phyloP scores from a whole-genome alignment of 2,888 invertebrate species.

The Spodoptera picta region DNA sequence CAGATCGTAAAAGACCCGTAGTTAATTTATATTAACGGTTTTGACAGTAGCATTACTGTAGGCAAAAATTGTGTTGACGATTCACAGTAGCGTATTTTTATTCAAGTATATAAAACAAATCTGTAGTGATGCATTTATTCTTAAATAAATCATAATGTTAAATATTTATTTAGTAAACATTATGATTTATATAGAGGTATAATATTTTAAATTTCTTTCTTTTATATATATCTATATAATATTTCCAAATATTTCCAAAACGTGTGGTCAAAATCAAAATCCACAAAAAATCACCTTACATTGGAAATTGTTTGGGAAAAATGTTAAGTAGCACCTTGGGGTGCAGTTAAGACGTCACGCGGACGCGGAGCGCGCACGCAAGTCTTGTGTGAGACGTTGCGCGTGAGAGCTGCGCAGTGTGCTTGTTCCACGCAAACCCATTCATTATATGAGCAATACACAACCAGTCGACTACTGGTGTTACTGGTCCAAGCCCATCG shows the following conservation, averaged over 20 bases:
- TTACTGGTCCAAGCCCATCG: constrained; percentile 73
- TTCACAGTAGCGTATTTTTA: too few relatives aligned
- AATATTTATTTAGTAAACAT: too few relatives aligned
- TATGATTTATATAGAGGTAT: too few relatives aligned
- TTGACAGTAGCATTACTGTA: too few relatives aligned
- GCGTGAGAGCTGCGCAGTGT: constrained; percentile 69
- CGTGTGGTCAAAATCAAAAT: constrained; percentile 5
- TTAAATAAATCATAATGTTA: too few relatives aligned
- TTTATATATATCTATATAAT: too few relatives aligned
- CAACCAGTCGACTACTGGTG: constrained; percentile 81
- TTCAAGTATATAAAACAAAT: too few relatives aligned
- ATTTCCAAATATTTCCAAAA: too few relatives aligned
- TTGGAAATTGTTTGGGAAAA: constrained; percentile 49
- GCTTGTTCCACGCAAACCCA: constrained; percentile 58
- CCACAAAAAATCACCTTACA: constrained; percentile 20
- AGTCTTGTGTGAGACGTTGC: constrained; percentile 51
- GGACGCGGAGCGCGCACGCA: constrained; percentile 61
- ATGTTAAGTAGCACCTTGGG: constrained; percentile 40
- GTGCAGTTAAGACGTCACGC: constrained; percentile 61
- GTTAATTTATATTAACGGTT: too few relatives aligned
- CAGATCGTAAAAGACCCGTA: neutral
- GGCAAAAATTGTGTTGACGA: too few relatives aligned
- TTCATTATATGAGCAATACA: constrained; percentile 79
- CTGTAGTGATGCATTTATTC: too few relatives aligned
- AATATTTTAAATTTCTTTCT: too few relatives aligned